Base-by-base conservation (phyloP, 1,140 invertebrate species). In the Zaprionus davidi region DNA sequence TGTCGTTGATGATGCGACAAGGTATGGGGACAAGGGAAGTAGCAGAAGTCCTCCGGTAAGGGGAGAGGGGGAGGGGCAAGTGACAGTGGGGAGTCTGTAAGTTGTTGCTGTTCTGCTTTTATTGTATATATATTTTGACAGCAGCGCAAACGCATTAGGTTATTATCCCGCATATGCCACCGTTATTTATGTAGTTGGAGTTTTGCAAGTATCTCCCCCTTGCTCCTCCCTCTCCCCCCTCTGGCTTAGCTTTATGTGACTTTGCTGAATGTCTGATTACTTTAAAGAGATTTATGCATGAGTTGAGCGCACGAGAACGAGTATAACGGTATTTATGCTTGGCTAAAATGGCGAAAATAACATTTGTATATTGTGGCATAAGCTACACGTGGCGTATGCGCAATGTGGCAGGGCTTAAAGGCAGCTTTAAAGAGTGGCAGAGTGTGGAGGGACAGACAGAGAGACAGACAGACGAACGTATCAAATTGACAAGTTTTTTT, bases 211-310 rank as follows among this genome's bases (percentile, higher is more conserved):
- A 64, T 64, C 38, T n/a, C 41, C 15, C 5, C 1, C 15, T 38
- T 13, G 6, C 6, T 2, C 7, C 55, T 34, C 2, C 31, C 31
- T 7, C 2, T 3, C 9, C 31, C 31, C 31, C 5, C 28, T 3
- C 31, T 11, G 31, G 9, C 31, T 57, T 31, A 31, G 3, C 31
- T 59, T 41, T 15, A 24, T 20, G 57, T 15, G 17, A 59, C 34
- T 51, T 65, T 65, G 51, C 26, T 15, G 22, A 11, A 15, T 55
- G 53, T 26, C 44, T 70, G 72, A 70, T 85, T 76, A 78, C 64
- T 66, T 84, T 63, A 85, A 85, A 81, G 63, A 78, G 82, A 85
- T 78, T 84, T 85, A 85, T 84, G 82, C 76, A 85, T 86, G 76
- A 85, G 34, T 64, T 66, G 41, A 46, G n/a, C 78, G 49, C 44